Conservation (phyloP, 2,888 invertebrate genomes). For the Limenitis camilla region DNA sequence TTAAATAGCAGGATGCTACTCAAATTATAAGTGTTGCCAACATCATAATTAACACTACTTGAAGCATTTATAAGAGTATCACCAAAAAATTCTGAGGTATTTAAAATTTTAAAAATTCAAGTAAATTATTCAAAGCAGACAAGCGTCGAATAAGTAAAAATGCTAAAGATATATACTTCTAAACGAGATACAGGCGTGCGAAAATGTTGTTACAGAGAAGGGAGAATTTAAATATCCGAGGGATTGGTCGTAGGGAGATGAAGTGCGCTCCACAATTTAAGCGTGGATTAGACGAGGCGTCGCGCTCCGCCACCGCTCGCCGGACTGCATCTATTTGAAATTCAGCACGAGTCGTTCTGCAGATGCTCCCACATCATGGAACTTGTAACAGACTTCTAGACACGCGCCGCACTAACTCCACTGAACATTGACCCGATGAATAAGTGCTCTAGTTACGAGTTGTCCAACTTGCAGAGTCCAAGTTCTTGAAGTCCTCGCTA, state of each 20-base stretch:
- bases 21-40: too few species aligned
- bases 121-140: too few species aligned
- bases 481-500: conserved; percentile 15
- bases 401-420: conserved; percentile 25
- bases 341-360: conserved; percentile 23
- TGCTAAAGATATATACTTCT: too few species aligned
- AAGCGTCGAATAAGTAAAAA: too few species aligned
- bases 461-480: conserved; percentile 13
- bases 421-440: conserved; percentile 24
- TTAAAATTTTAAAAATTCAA: too few species aligned
- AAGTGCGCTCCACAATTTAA: conserved; percentile 18
- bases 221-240: conserved; percentile 9
- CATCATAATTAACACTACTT: too few species aligned
- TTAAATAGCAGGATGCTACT: too few species aligned
- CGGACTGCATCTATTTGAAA: conserved; percentile 26
- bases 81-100: too few species aligned
- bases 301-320: neutral
- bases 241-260: neutral
- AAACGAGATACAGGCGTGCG: neutral
- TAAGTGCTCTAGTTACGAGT: conserved; percentile 20
- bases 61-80: too few species aligned
- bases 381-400: conserved; percentile 27
- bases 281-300: conserved; percentile 16
- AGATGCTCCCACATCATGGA: conserved; percentile 22
- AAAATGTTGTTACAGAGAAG: conserved; percentile 2